Base-by-base conservation (phyloP, 2,888 invertebrate species). In the Aphrophora alni region DNA sequence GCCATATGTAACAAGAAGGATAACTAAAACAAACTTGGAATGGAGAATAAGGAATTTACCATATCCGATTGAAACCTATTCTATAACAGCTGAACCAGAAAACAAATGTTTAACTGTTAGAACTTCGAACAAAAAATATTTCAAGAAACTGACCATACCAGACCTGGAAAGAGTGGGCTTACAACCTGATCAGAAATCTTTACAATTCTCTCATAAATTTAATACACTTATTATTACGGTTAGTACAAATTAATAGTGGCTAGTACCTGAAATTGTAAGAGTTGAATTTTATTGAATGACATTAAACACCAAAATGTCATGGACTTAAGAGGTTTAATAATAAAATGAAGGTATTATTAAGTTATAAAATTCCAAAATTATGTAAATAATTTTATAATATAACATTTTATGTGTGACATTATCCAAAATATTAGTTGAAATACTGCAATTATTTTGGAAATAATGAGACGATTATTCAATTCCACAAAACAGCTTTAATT, bases 121-220 rank as follows among this genome's bases (percentile, higher is more conserved):
- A 80, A 96, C 96, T 14, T 92, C 90, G 3, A 96, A 96, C 87
- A 95, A 95, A 86, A 96, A 96, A 84, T 96, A 95, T 88, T 96
- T 90, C 86, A 96, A 95, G 86, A 92, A 92, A 84, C 89, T 96
- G 12, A 86, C 87, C 44, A 89, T 95, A 33, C 94, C 94, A 12
- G 96, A 95, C 86, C 88, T 95, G 73, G 90, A 92, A 81, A 90
- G 95, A 85, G 90, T 93, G 25, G 91, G 91, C 80, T 85, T 94
- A 76, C 87, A 89, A 14, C 90, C 93, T 27, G 90, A 91, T 73
- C 93, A 95, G 86, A 89, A 90, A 0, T 92, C 91, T 86, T 90
- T 96, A 83, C 90, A 92, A 71, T 91, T 92, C 84, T 90, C 90
- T 70, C 95, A 96, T 88, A 93, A 93, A 86, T 94, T 92, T 86